Evolutionary conservation across 2,113 vertebrate genomes (phyloP), one percentile per base, ranked within the genome.

Genomic region (Phycodurus eques): DNA sequence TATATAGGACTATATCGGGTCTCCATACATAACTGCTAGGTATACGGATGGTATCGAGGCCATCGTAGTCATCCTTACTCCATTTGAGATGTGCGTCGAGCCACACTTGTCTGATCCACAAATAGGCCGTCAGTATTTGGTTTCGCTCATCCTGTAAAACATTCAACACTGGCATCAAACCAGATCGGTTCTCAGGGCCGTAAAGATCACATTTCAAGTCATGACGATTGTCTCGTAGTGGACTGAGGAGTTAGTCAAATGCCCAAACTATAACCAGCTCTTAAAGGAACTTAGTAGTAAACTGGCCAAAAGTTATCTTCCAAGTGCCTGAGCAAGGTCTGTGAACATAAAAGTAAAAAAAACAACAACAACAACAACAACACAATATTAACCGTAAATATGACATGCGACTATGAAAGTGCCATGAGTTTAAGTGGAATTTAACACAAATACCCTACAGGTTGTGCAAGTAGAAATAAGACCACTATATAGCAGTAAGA

Each of bases 71-170:
- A 0, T 94, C 91, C 74, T 94, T 94, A 80, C 94, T 89, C 96
- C 95, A 97, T 73, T 54, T 89, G 22, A 96, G 93, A 88, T 95
- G 90, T 2, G 93, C 90, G 0, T 97, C 96, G 72, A 91, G 88
- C 96, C 96, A 97, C 79, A 94, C 93, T 91, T 94, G 96, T 46
- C 96, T 91, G 74, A 97, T 95, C 96, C 96, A 97, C 80, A 98
- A 90, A 91, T 93, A 92, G 11, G 91, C 90, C 43, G 90, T 92
- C 79, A 92, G 79, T 78, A 92, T 90, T 88, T 92, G 92, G 67
- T 92, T 92, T 78, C 89, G 83, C 61, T 93, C 92, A 72, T 92
- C 92, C 92, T 93, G 87, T 44, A 86, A 88, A 63, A 88, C 39
- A 87, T 59, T 64, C 1, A 20, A 67, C 35, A 2, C 35, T 39